Evolutionary conservation across 2,113 vertebrate species (phyloP).

Genomic region (Carassius carassius): DNA sequence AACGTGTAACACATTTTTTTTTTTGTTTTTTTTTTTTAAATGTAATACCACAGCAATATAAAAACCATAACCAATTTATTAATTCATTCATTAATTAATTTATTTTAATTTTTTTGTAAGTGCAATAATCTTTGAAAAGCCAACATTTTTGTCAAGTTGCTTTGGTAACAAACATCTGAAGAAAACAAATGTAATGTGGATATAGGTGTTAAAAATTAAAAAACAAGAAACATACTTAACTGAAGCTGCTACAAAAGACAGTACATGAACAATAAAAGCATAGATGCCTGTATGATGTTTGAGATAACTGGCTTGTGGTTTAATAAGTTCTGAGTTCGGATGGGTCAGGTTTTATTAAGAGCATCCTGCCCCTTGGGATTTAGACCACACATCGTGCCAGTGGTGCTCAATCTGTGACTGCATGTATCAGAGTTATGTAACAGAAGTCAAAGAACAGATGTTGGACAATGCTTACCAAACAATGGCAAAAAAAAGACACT

Average conservation of each 20-base stretch:
- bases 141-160: too few relatives aligned
- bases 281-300: not conserved
- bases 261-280: not conserved
- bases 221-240: not conserved
- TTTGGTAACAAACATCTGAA: too few relatives aligned
- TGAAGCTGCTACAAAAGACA: not conserved
- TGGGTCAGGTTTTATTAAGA: constrained; percentile 38
- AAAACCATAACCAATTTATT: too few relatives aligned
- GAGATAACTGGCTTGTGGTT: constrained; percentile 3
- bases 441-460: constrained; percentile 48
- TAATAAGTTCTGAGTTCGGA: constrained; percentile 29
- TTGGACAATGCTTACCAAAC: constrained; percentile 39
- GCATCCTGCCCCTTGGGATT: constrained; percentile 18
- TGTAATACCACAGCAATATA: too few relatives aligned
- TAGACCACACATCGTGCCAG: constrained; percentile 44
- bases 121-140: too few relatives aligned
- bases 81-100: too few relatives aligned
- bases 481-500: constrained; percentile 3
- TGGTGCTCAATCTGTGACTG: constrained; percentile 28
- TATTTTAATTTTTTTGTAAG: too few relatives aligned
- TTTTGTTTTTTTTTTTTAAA: too few relatives aligned
- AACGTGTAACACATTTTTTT: too few relatives aligned
- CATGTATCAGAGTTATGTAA: constrained; percentile 15
- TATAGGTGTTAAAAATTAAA: too few relatives aligned
- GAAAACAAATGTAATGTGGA: too few relatives aligned